These are phyloP conservation scores for Drosophila murphyi DNA, from an alignment of 1,140 invertebrate genomes.

Conservation along the genomic window DNA sequence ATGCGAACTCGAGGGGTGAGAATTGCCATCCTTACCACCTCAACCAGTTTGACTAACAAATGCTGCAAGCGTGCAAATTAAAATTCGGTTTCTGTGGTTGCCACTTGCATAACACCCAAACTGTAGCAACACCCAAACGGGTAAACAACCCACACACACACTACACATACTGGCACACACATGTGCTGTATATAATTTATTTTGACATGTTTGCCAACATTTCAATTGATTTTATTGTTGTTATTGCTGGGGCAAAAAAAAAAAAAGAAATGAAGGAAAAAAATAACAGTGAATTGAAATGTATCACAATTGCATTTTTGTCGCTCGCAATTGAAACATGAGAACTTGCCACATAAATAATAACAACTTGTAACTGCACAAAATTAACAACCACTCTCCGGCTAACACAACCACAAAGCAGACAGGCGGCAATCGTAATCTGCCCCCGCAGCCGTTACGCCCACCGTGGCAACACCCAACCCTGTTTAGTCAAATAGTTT, in stretches of 20 bases:
- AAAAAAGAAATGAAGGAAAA: conserved; percentile 51
- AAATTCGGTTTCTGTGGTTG: conserved; percentile 83
- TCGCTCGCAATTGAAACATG: conserved; percentile 66
- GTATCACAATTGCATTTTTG: conserved; percentile 72
- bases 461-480: conserved; percentile 42
- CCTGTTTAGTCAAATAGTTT: conserved; percentile 67
- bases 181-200: conserved; percentile 77
- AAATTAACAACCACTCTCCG: conserved; percentile 15
- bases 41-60: conserved; percentile 63
- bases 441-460: neutral
- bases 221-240: conserved; percentile 84
- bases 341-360: conserved; percentile 66
- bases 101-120: conserved; percentile 77
- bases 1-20: neutral
- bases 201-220: conserved; percentile 85
- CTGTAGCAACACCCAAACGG: conserved; percentile 26
- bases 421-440: conserved; percentile 31
- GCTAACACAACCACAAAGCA: conserved; percentile 60
- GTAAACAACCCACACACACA: conserved; percentile 48
- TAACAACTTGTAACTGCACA: conserved; percentile 68
- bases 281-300: conserved; percentile 73
- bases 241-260: conserved; percentile 28
- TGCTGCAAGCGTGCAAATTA: conserved; percentile 83
- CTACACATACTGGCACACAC: conserved; percentile 36
- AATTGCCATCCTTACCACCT: conserved; percentile 18